Evolutionary conservation across 1,140 invertebrate genomes (phyloP).

Genomic region (Euwallacea fornicatus): DNA sequence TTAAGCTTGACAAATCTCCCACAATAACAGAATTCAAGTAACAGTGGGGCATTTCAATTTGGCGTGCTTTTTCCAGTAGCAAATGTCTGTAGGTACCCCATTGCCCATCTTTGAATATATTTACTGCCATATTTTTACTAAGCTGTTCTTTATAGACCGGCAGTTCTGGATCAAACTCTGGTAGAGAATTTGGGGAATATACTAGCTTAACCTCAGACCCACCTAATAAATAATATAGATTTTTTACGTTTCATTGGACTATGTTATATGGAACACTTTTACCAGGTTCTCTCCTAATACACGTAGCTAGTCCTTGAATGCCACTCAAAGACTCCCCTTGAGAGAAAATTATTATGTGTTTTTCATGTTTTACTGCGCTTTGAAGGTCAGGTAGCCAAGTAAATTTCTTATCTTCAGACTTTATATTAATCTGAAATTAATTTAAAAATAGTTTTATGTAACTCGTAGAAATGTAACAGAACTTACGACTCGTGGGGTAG

Average conservation of each 20-base stretch:
- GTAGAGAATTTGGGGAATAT: slow-evolving; percentile 61
- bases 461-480: not conserved
- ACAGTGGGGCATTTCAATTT: slow-evolving; percentile 63
- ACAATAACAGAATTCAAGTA: slow-evolving; percentile 76
- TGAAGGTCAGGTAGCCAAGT: slow-evolving; percentile 61
- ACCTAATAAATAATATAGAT: slow-evolving; percentile 13
- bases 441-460: no score
- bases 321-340: slow-evolving; percentile 72
- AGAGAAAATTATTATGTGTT: slow-evolving; percentile 61
- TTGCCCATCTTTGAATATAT: slow-evolving; percentile 63
- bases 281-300: slow-evolving; percentile 68
- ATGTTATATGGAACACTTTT: no score
- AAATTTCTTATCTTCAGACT: slow-evolving; percentile 41
- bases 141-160: slow-evolving; percentile 65
- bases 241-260: no score
- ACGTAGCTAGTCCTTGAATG: slow-evolving; percentile 81
- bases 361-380: slow-evolving; percentile 58
- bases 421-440: slow-evolving; percentile 11
- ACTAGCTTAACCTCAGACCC: slow-evolving; percentile 59
- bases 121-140: slow-evolving; percentile 66
- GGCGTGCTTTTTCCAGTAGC: slow-evolving; percentile 42
- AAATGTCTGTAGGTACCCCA: slow-evolving; percentile 65
- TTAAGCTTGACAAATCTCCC: slow-evolving; percentile 84
- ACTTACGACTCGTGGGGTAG: slow-evolving; percentile 6
- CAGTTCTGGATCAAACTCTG: slow-evolving; percentile 53